phyloP scores from a whole-genome alignment of 2,888 invertebrate species.

The Thymelicus lineola region DNA sequence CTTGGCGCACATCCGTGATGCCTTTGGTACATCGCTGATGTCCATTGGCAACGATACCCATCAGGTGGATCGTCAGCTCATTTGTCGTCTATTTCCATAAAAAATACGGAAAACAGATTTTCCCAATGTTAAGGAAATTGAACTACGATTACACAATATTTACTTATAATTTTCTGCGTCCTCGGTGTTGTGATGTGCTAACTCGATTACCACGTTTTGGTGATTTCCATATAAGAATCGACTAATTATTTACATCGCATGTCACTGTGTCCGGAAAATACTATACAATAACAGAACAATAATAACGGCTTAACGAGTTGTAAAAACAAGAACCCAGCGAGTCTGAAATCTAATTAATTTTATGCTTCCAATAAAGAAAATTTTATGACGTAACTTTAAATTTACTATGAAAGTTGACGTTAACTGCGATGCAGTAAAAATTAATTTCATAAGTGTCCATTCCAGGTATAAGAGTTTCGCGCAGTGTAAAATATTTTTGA shows the following conservation, averaged over 20 bases:
- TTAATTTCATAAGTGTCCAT: constrained; percentile 20
- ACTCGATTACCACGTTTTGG: constrained; percentile 69
- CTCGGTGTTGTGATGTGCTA: constrained; percentile 63
- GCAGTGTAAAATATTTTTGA: constrained; percentile 32
- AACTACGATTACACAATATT: constrained; percentile 63
- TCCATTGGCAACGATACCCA: too few relatives aligned
- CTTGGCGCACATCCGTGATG: too few relatives aligned
- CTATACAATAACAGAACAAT: constrained; percentile 4
- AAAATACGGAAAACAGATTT: constrained; percentile 37
- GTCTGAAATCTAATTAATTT: background rate
- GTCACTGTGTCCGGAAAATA: constrained; percentile 30
- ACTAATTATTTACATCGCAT: constrained; percentile 42
- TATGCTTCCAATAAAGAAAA: constrained; percentile 8
- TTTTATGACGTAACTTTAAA: constrained; percentile 16
- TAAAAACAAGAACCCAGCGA: too few relatives aligned
- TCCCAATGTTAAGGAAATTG: constrained; percentile 58
- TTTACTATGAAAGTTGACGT: constrained; percentile 15
- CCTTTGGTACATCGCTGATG: too few relatives aligned
- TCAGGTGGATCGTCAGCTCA: too few relatives aligned
- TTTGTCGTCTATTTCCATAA: too few relatives aligned
- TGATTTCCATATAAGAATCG: constrained; percentile 53
- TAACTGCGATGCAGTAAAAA: constrained; percentile 21
- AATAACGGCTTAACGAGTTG: background rate
- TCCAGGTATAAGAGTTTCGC: constrained; percentile 23
- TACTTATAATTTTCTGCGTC: constrained; percentile 62